Evolutionary conservation across 2,113 vertebrate genomes (phyloP).

Genomic region (Xenopus tropicalis): UCB_Xtro_10.0 CM004445.2:139217501-139218000

Average conservation of each 20-base stretch:
- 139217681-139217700: background rate
- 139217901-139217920: conserved; percentile 41
- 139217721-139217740: conserved; percentile 43
- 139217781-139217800: conserved; percentile 41
- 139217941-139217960: conserved; percentile 5
- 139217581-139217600: too few species aligned
- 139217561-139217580: too few species aligned
- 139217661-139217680: too few species aligned
- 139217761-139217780: conserved; percentile 43
- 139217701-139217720: conserved; percentile 4
- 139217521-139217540: too few species aligned
- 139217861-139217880: conserved; percentile 42
- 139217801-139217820: conserved; percentile 45
- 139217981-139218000: conserved; percentile 67
- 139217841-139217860: conserved; percentile 5
- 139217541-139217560: too few species aligned
- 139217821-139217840: conserved; percentile 37
- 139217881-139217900: conserved; percentile 24
- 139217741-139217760: conserved; percentile 32
- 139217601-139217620: too few species aligned
- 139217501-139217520: too few species aligned
- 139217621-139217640: too few species aligned
- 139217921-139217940: conserved; percentile 12
- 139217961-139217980: conserved; percentile 26
- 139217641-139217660: too few species aligned